A percentile compares a stretch with the other conserved stretches of the same genome.
Evolutionary conservation across 1,140 invertebrate species (phyloP).

Genomic region (Pygmarrhopalites habei): DNA sequence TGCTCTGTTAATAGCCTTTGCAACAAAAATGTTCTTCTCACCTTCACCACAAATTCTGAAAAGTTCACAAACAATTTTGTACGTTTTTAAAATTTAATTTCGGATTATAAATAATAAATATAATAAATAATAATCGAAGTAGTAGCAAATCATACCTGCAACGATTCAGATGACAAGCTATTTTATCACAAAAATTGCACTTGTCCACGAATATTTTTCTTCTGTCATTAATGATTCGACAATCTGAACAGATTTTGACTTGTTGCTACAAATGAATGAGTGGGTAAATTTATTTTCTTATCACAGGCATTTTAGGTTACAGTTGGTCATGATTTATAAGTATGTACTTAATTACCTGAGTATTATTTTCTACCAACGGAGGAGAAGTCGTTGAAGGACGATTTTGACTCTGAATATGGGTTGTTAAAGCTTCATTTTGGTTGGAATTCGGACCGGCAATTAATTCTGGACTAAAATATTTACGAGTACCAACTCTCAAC

Average conservation of each 20-base stretch:
- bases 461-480: constrained; percentile 3
- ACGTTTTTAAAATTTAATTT: no score
- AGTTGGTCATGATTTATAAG: not conserved
- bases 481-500: constrained; percentile 16
- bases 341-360: not conserved
- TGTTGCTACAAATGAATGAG: not conserved
- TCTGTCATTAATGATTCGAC: constrained; percentile 1
- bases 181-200: constrained; percentile 24
- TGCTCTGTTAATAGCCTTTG: constrained; percentile 10
- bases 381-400: not conserved
- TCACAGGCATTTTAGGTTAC: not conserved
- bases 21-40: not conserved
- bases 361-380: not conserved
- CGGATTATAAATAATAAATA: no score
- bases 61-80: no score
- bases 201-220: constrained; percentile 10
- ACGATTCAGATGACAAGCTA: constrained; percentile 20
- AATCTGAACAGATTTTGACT: constrained; percentile 3
- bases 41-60: no score
- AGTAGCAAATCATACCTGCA: no score
- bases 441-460: not conserved
- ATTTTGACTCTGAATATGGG: not conserved
- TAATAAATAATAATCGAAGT: no score
- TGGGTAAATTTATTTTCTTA: constrained; percentile 2
- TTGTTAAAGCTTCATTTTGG: not conserved